Base-by-base conservation (phyloP, 2,797 vertebrate species). In the Mus caroli region DNA sequence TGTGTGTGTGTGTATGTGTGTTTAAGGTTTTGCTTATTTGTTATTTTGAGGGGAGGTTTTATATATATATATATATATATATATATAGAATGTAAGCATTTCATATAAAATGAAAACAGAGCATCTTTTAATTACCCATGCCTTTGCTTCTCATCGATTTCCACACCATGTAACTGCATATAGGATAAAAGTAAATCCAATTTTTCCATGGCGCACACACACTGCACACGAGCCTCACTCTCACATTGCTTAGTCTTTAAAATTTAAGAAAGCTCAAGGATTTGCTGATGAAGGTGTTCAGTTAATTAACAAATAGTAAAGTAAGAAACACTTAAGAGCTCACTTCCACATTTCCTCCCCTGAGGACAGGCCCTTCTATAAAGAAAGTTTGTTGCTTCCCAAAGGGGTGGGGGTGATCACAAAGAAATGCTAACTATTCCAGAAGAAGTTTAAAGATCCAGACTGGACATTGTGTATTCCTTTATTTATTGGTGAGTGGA, bases 231-330 rank as follows among this genome's bases (percentile, higher is more conserved):
- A 93, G 87, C 77, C 71, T 94, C 67, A 0, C 52, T 91, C 89
- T 76, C 52, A 86, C 37, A 94, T 89, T 97, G 96, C 97, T 98
- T 94, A 94, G 79, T 91, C 89, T 96, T 94, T 94, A 62, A 95
- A 94, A 91, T 28, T 52, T 85, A 90, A 88, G 54, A 82, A 75
- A 95, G 56, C 82, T 97, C 93, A 52, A 77, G 43, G 58, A 95
- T 96, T 64, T 92, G 89, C 93, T 97, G 94, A 97, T 98, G 80
- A 97, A 96, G 50, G 85, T 94, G 83, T 96, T 97, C 64, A 92
- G 85, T 86, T 98, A 98, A 98, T 98, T 98, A 97, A 97, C 88
- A 91, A 92, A 95, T 79, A 97, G 89, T 90, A 95, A 97, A 96
- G 56, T 90, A 95, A 97, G 97, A 95, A 87, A 79, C 6, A 77